A percentile compares a stretch with the other conserved stretches of the same genome.
These are phyloP conservation scores for Xestia ashworthii DNA, from an alignment of 2,888 invertebrate genomes.

Conservation along the genomic window DNA sequence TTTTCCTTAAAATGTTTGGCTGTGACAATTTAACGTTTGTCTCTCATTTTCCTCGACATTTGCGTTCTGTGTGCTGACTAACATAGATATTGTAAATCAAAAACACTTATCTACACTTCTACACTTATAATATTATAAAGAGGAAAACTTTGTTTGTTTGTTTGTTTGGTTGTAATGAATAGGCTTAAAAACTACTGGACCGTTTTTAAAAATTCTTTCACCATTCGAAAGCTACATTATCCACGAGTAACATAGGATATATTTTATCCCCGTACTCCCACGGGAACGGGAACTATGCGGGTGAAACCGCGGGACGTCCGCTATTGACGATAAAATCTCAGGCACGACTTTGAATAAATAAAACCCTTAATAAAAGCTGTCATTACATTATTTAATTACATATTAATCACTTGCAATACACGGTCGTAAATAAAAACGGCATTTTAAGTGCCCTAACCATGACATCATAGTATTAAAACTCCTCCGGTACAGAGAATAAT, in stretches of 20 bases:
- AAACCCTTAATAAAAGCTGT: not conserved
- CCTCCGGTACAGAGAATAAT: not conserved
- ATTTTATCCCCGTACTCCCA: too few species aligned
- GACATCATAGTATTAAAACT: slow-evolving; percentile 23
- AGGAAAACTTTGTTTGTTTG: too few species aligned
- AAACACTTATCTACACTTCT: too few species aligned
- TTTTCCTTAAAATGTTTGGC: slow-evolving; percentile 5
- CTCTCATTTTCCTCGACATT: not conserved
- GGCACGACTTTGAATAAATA: slow-evolving; percentile 5
- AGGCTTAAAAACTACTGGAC: too few species aligned
- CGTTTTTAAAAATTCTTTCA: too few species aligned
- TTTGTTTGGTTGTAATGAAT: too few species aligned
- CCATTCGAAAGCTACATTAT: too few species aligned
- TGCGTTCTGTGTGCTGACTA: not conserved
- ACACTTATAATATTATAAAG: too few species aligned
- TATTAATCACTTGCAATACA: not conserved
- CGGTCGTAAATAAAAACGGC: not conserved
- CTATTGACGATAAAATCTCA: slow-evolving; percentile 12
- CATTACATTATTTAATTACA: slow-evolving; percentile 4
- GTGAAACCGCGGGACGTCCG: too few species aligned
- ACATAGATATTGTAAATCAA: not conserved
- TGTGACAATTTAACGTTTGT: not conserved
- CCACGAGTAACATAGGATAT: too few species aligned
- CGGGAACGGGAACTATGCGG: too few species aligned
- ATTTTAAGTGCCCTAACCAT: slow-evolving; percentile 11